These are phyloP conservation scores for Neria commutata DNA, from an alignment of 2,888 invertebrate genomes.

Conservation along the genomic window DNA sequence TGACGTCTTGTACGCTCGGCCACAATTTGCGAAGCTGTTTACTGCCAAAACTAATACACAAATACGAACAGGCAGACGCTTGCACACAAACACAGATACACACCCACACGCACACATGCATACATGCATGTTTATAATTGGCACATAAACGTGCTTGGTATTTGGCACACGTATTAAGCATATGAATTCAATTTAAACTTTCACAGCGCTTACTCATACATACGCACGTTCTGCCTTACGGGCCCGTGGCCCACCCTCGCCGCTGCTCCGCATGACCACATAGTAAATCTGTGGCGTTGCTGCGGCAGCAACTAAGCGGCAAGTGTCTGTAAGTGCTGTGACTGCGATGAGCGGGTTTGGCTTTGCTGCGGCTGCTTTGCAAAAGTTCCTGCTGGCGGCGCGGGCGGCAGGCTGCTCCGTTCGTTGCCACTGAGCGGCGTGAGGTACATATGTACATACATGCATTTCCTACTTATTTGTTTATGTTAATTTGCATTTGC, in stretches of 20 bases:
- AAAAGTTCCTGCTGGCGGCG: too few relatives aligned
- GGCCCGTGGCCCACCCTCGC: too few relatives aligned
- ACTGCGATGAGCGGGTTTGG: too few relatives aligned
- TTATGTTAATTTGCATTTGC: neutral
- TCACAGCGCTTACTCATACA: neutral
- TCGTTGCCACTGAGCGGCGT: too few relatives aligned
- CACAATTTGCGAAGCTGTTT: too few relatives aligned
- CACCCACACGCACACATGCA: neutral
- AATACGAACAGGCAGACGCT: neutral
- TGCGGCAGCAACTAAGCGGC: neutral
- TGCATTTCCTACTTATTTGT: neutral
- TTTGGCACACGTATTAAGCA: slow-evolving; percentile 9
- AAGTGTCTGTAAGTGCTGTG: too few relatives aligned
- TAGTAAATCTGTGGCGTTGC: slow-evolving; percentile 17
- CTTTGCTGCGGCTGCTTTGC: too few relatives aligned
- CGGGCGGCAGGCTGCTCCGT: too few relatives aligned
- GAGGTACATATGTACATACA: too few relatives aligned
- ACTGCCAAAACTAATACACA: slow-evolving; percentile 1
- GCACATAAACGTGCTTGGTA: neutral
- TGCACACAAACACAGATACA: neutral
- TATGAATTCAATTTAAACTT: slow-evolving; percentile 11
- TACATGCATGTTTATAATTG: too few relatives aligned
- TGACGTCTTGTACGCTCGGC: too few relatives aligned
- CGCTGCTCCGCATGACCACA: slow-evolving; percentile 9
- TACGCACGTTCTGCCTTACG: neutral